These are phyloP conservation scores for Actinia tenebrosa DNA, from an alignment of 64 coral and sea anemone species.

Conservation along the genomic window DNA sequence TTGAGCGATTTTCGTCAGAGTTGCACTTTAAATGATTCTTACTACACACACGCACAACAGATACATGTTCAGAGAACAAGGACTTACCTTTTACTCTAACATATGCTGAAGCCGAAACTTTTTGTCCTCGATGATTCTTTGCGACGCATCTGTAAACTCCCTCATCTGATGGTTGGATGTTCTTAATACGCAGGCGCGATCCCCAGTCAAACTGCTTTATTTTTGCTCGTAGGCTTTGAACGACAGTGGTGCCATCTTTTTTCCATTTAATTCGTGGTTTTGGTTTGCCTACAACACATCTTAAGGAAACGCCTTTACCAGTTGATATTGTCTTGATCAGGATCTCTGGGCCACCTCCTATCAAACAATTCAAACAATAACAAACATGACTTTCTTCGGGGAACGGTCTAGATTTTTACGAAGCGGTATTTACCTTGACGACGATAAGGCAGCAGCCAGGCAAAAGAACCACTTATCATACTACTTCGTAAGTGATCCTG, in stretches of 20 bases:
- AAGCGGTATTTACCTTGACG: background rate
- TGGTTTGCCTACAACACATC: conserved; percentile 59
- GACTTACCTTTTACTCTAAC: conserved; percentile 48
- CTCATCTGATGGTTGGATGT: conserved; percentile 13
- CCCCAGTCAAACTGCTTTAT: conserved; percentile 1
- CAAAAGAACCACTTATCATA: background rate
- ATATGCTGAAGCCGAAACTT: conserved; percentile 21
- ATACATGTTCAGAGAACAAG: background rate
- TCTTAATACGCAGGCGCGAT: conserved; percentile 58
- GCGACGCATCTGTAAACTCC: conserved; percentile 78
- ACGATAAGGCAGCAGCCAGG: background rate
- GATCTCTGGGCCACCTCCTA: background rate
- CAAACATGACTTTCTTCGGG: too few species aligned
- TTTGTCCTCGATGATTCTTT: conserved; percentile 38
- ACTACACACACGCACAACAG: too few species aligned
- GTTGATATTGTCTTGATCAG: background rate
- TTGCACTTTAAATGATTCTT: too few species aligned
- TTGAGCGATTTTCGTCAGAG: too few species aligned
- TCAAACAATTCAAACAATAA: too few species aligned
- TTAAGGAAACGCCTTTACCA: conserved; percentile 41
- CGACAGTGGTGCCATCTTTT: conserved; percentile 53
- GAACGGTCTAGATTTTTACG: too few species aligned
- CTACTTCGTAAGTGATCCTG: background rate
- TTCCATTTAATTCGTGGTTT: conserved; percentile 78
- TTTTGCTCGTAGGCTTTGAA: conserved; percentile 16